Percentiles rank a stretch among this genome's conserved stretches.
Conservation (phyloP, 2,113 vertebrate species). For the Mungos mungo region DNA sequence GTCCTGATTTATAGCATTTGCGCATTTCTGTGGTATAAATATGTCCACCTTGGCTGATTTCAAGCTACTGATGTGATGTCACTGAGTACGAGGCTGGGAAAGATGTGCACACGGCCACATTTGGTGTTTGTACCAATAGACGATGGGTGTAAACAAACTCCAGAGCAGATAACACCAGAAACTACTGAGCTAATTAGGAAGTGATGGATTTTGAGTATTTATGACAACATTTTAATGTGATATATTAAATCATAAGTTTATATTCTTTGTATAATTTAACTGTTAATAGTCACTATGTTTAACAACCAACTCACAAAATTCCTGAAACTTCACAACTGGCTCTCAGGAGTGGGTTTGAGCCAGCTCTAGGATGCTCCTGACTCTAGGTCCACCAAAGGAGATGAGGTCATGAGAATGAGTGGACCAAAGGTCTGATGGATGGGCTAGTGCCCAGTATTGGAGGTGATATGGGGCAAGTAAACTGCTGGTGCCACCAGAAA, state of each 20-base stretch:
- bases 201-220: neutral
- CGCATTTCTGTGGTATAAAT: neutral
- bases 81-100: neutral
- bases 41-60: neutral
- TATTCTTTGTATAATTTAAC: neutral
- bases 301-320: neutral
- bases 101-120: accelerated
- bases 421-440: neutral
- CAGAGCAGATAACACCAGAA: neutral
- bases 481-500: neutral
- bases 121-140: too few species aligned
- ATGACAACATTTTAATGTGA: neutral
- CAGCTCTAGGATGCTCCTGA: neutral
- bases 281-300: neutral
- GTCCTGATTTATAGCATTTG: neutral
- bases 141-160: too few species aligned
- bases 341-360: neutral
- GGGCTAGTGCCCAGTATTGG: neutral
- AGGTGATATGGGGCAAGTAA: neutral
- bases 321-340: neutral
- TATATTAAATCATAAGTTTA: neutral
- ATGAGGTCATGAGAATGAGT: neutral
- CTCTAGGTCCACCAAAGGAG: neutral
- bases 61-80: neutral
- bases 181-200: neutral